A percentile compares a stretch with the other conserved stretches of the same genome.
Conservation (phyloP, 2,888 invertebrate genomes). For the Zhuqinia jingwanae region DNA sequence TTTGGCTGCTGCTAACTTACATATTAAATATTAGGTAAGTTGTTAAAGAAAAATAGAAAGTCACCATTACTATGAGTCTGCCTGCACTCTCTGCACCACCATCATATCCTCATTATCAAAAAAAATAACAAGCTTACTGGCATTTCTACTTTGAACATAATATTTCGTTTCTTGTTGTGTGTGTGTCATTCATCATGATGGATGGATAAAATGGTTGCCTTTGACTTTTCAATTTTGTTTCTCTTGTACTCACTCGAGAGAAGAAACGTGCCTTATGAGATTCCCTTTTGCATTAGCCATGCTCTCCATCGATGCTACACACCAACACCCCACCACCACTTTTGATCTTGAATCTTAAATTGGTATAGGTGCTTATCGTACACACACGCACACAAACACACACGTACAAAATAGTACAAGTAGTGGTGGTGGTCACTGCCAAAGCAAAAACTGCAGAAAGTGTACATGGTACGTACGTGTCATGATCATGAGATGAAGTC, state of each 20-base stretch:
- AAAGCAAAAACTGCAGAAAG: not conserved
- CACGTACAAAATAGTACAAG: too few relatives aligned
- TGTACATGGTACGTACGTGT: not conserved
- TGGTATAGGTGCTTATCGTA: too few relatives aligned
- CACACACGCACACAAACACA: too few relatives aligned
- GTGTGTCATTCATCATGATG: not conserved
- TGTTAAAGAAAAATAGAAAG: slow-evolving; percentile 47
- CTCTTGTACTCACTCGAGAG: too few relatives aligned
- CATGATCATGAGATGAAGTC: not conserved
- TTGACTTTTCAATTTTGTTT: not conserved
- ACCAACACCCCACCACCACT: too few relatives aligned
- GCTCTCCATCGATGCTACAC: slow-evolving; percentile 8
- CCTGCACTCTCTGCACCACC: not conserved
- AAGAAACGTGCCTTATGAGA: slow-evolving; percentile 36
- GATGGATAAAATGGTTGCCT: not conserved
- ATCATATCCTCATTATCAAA: slow-evolving; percentile 2
- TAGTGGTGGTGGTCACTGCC: too few relatives aligned
- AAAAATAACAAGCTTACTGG: slow-evolving; percentile 27
- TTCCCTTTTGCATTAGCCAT: slow-evolving; percentile 31
- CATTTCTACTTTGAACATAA: slow-evolving; percentile 4
- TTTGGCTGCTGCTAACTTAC: not conserved
- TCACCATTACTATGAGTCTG: slow-evolving; percentile 36
- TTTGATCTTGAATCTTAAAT: too few relatives aligned
- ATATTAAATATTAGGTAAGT: slow-evolving; percentile 14
- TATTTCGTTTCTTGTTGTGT: slow-evolving; percentile 5